Conservation (phyloP, 23 tunicate genomes). For the Halocynthia aurantium region DNA sequence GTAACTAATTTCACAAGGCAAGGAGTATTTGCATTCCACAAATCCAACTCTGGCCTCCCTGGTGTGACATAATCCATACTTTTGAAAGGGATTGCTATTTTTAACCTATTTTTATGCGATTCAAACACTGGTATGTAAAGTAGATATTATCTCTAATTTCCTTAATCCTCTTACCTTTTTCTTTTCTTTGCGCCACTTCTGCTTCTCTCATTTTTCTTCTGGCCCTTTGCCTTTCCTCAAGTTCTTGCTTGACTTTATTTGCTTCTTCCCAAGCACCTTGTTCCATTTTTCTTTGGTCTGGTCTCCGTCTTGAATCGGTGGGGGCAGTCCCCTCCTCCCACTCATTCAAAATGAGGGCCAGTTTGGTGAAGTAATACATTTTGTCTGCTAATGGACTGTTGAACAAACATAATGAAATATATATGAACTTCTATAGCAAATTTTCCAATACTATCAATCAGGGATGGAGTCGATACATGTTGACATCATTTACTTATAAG, state of each 20-base stretch:
- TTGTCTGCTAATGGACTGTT: conserved; percentile 59
- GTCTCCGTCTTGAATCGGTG: conserved; percentile 81
- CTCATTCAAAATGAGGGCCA: conserved; percentile 84
- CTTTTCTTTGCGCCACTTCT: conserved; percentile 40
- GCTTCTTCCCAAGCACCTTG: conserved; percentile 87
- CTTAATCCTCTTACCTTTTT: neutral
- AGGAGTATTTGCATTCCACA: too few relatives aligned
- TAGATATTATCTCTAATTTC: too few relatives aligned
- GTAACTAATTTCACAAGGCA: too few relatives aligned
- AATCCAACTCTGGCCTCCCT: too few relatives aligned
- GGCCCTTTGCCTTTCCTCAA: conserved; percentile 88
- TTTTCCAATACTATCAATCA: too few relatives aligned
- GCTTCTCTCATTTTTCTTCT: conserved; percentile 67
- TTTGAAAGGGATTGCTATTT: too few relatives aligned
- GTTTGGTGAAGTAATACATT: conserved; percentile 71
- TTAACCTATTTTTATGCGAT: too few relatives aligned
- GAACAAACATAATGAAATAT: neutral
- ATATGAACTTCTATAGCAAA: too few relatives aligned
- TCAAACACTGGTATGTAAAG: too few relatives aligned
- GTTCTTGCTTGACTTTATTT: conserved; percentile 62
- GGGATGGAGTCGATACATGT: too few relatives aligned
- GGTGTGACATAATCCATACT: too few relatives aligned
- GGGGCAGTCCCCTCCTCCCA: conserved; percentile 69
- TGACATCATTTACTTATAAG: too few relatives aligned
- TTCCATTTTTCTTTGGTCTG: conserved; percentile 94